Conservation (phyloP, 2,797 vertebrate species). For the Pseudochromis fuscus region DNA sequence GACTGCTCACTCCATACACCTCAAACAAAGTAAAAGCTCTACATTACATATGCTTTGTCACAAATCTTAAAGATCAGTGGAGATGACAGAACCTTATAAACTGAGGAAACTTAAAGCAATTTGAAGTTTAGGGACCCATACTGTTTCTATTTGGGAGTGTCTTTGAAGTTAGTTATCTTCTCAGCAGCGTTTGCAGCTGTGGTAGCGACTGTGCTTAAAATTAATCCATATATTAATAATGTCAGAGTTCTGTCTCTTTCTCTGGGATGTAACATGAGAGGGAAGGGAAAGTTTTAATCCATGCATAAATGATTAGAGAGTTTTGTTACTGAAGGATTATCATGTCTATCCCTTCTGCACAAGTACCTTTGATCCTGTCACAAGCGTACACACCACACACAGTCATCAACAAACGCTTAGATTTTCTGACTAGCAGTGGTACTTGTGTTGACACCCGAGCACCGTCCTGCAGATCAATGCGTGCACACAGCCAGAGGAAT, state of each 20-base stretch:
- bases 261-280: slow-evolving; percentile 46
- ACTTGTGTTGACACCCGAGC: slow-evolving; percentile 2
- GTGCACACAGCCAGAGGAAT: slow-evolving; percentile 3
- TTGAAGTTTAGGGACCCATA: slow-evolving; percentile 31
- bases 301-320: slow-evolving; percentile 64
- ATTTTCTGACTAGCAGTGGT: slow-evolving; percentile 26
- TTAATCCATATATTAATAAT: slow-evolving; percentile 74
- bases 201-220: slow-evolving; percentile 59
- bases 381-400: background rate
- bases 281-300: slow-evolving; percentile 67
- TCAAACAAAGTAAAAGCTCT: slow-evolving; percentile 20
- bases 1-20: slow-evolving; percentile 1
- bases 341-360: slow-evolving; percentile 43
- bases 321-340: slow-evolving; percentile 70
- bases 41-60: slow-evolving; percentile 31
- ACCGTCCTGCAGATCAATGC: slow-evolving; percentile 28
- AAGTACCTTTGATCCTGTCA: slow-evolving; percentile 63
- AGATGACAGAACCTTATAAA: slow-evolving; percentile 29
- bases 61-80: slow-evolving; percentile 26
- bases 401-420: background rate
- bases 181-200: slow-evolving; percentile 55
- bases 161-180: slow-evolving; percentile 73
- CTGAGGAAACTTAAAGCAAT: slow-evolving; percentile 4
- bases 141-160: slow-evolving; percentile 41
- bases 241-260: slow-evolving; percentile 61